A percentile compares a stretch with the other conserved stretches of the same genome.
Evolutionary conservation across 2,797 vertebrate genomes (phyloP).

Genomic region (Leptodactylus fallax): DNA sequence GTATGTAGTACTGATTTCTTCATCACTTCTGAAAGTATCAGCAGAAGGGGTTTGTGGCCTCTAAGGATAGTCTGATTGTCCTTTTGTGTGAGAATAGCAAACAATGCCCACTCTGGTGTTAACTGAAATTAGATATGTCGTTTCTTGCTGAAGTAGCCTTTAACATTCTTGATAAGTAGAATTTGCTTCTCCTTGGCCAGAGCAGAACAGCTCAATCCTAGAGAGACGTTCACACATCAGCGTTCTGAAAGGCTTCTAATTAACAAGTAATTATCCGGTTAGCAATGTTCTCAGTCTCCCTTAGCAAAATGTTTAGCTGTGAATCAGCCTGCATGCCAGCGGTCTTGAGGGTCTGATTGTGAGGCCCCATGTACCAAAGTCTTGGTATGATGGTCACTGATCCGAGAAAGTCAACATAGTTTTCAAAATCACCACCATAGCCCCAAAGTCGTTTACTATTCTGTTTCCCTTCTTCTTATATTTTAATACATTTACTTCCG

Average conservation of each 20-base stretch:
- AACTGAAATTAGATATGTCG: too few species aligned
- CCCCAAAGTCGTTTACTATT: neutral
- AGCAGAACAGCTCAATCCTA: neutral
- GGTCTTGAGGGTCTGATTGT: neutral
- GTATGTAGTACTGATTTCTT: too few species aligned
- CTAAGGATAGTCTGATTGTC: too few species aligned
- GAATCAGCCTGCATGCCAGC: neutral
- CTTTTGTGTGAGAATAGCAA: too few species aligned
- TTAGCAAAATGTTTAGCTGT: constrained; percentile 31
- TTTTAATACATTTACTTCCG: too few species aligned
- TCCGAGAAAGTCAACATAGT: neutral
- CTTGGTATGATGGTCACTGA: neutral
- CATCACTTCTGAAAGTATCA: too few species aligned
- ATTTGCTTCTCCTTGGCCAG: neutral
- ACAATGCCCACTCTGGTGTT: too few species aligned
- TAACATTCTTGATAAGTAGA: too few species aligned
- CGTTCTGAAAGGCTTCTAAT: constrained; percentile 22
- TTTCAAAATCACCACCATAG: neutral
- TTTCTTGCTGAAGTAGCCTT: too few species aligned
- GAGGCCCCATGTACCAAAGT: neutral
- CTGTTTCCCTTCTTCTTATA: too few species aligned
- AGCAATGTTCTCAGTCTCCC: neutral
- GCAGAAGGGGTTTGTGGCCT: too few species aligned
- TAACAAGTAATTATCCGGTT: constrained; percentile 34
- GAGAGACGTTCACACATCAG: constrained; percentile 10